Base-by-base conservation (phyloP, 2,888 invertebrate genomes). In the Desoria tigrina region DNA sequence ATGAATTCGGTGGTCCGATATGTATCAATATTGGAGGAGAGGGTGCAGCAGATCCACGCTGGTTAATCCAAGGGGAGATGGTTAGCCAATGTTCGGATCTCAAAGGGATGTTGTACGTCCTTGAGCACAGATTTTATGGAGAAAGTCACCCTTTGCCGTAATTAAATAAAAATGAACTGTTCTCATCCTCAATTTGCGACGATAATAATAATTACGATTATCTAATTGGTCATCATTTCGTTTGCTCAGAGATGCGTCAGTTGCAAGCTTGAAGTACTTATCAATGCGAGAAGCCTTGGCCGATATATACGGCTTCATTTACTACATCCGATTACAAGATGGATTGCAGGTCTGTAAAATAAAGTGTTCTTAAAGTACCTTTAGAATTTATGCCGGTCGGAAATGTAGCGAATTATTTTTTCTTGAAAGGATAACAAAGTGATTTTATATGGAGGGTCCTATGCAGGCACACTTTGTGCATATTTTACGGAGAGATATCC, bases 91-190 rank as follows among this genome's bases (percentile, higher is more conserved):
- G 92, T 0, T 83, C 88, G 77, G 82, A 86, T 74, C 89, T 88
- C 78, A 87, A 87, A 49, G 97, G 96, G 0, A 81, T 93, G 42
- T 90, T 92, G 74, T 88, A 96, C 67, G 88, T 88, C 79, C 79
- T 97, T 68, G 97, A 97, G 80, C 97, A 97, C 81, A 85, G 97
- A 66, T 97, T 84, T 81, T 97, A 97, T 83, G 97, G 97, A 61
- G 85, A 91, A 79, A 95, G 94, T 79, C 90, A 87, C 77, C 96
- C 97, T 2, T 92, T 91, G 4, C 77, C 79, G 92, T 92, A 83
- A 83, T 84, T 42, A 26, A 24, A 26, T n/a, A n/a, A n/a, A n/a
- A n/a, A n/a, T 58, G n/a, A 11, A 39, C 39, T 39, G 16, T 39
- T 39, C 14, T 11, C 14, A 11, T 39, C 14, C 14, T n/a, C n/a